phyloP scores from a whole-genome alignment of 2,113 vertebrate genomes.

The Pelodiscus sinensis region DNA sequence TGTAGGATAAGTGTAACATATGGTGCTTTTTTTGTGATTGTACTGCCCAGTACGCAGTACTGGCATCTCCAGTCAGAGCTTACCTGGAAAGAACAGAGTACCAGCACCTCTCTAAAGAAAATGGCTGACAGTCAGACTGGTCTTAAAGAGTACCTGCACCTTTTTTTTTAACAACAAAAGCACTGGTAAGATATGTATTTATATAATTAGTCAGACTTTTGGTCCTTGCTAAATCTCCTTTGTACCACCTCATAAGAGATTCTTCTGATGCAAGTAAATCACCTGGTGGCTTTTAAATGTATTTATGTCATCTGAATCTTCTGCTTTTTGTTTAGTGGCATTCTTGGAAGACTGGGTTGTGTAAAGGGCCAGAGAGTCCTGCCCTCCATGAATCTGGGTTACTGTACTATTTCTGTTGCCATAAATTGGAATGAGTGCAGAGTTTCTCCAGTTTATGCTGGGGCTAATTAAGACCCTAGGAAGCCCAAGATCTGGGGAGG shows the following conservation, averaged over 20 bases:
- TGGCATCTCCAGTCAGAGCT: too few species aligned
- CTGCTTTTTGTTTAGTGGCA: not conserved
- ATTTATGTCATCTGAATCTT: not conserved
- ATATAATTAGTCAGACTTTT: not conserved
- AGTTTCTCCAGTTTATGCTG: not conserved
- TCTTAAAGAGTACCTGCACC: too few species aligned
- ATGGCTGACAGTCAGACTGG: too few species aligned
- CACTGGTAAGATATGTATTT: not conserved
- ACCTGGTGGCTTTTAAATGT: not conserved
- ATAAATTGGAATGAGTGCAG: not conserved
- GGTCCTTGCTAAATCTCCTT: not conserved
- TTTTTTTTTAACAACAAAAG: too few species aligned
- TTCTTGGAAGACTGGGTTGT: not conserved
- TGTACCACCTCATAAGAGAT: not conserved
- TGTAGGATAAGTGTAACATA: too few species aligned
- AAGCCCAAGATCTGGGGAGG: fast-evolving
- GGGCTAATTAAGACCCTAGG: not conserved
- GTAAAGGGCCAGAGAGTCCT: not conserved
- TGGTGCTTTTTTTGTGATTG: too few species aligned
- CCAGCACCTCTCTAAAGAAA: too few species aligned
- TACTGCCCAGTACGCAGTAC: too few species aligned
- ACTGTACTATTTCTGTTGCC: not conserved
- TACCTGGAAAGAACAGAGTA: too few species aligned
- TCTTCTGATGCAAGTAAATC: not conserved
- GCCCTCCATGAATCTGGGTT: fast-evolving